A percentile compares a stretch with the other conserved stretches of the same genome.
phyloP scores from a whole-genome alignment of 1,140 invertebrate genomes.

The Cydia amplana region DNA sequence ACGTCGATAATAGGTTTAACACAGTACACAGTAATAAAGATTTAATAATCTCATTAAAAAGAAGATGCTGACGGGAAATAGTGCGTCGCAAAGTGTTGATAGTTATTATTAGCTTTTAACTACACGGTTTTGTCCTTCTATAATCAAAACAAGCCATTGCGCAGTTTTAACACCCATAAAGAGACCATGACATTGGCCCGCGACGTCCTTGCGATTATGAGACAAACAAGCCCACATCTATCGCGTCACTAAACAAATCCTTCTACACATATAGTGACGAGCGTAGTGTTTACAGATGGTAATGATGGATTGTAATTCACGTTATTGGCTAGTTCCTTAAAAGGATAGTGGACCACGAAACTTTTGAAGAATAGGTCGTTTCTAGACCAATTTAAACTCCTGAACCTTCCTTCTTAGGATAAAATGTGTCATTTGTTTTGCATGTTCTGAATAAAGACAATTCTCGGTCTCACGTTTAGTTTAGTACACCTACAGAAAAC shows the following conservation, averaged over 20 bases:
- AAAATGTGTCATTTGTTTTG: no score
- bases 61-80: background rate
- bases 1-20: background rate
- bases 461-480: no score
- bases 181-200: conserved; percentile 54
- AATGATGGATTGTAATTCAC: background rate
- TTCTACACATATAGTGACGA: background rate
- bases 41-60: conserved; percentile 40
- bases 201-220: conserved; percentile 52
- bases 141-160: conserved; percentile 35
- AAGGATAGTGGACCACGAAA: background rate
- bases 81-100: background rate
- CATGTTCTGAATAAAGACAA: no score
- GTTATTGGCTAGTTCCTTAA: background rate
- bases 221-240: conserved; percentile 20
- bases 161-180: conserved; percentile 41
- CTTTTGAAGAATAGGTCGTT: no score
- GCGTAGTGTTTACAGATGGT: background rate
- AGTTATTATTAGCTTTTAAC: background rate
- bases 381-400: no score
- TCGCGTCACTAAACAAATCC: conserved; percentile 10
- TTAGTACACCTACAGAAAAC: no score
- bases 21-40: conserved; percentile 42
- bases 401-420: no score
- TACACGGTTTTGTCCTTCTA: background rate